Conservation (phyloP, 2,113 vertebrate species). For the Centropristis striata region DNA sequence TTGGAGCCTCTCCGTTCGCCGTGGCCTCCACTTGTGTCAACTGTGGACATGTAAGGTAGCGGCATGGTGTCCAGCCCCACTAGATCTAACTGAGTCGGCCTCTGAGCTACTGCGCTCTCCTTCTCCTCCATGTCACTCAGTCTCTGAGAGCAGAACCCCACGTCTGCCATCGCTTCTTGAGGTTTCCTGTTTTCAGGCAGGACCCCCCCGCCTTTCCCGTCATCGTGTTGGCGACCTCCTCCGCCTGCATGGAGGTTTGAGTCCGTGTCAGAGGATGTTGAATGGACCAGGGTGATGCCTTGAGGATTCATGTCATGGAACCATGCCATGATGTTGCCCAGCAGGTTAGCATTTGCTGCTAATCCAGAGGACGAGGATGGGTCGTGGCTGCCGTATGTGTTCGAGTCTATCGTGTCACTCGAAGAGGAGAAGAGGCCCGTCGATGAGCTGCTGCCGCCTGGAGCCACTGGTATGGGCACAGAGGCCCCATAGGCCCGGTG, state of each 20-base stretch:
- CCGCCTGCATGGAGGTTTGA: constrained; percentile 75
- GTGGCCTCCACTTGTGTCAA: constrained; percentile 64
- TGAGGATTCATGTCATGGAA: constrained; percentile 99
- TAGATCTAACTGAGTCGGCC: constrained; percentile 89
- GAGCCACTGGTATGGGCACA: constrained; percentile 54
- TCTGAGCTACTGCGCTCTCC: constrained; percentile 64
- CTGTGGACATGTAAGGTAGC: constrained; percentile 77
- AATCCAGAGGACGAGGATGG: constrained; percentile 76
- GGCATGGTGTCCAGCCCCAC: constrained; percentile 77
- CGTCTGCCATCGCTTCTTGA: constrained; percentile 81
- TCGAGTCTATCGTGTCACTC: constrained; percentile 69
- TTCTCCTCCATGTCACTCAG: constrained; percentile 55
- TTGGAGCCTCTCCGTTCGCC: constrained; percentile 61
- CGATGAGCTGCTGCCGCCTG: constrained; percentile 60
- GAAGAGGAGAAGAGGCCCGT: constrained; percentile 76
- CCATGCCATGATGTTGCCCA: constrained; percentile 99
- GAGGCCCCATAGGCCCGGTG: constrained; percentile 50
- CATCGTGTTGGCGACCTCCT: constrained; percentile 71
- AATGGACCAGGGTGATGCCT: constrained; percentile 93
- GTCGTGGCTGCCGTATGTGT: constrained; percentile 74
- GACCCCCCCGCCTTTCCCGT: constrained; percentile 10
- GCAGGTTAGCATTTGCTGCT: constrained; percentile 91
- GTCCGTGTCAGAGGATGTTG: constrained; percentile 87
- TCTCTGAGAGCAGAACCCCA: constrained; percentile 56
- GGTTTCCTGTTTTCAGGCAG: constrained; percentile 80